Evolutionary conservation across 2,888 invertebrate genomes (phyloP), one percentile per base, ranked within the genome.

Genomic region (Lepidonotus clava): DNA sequence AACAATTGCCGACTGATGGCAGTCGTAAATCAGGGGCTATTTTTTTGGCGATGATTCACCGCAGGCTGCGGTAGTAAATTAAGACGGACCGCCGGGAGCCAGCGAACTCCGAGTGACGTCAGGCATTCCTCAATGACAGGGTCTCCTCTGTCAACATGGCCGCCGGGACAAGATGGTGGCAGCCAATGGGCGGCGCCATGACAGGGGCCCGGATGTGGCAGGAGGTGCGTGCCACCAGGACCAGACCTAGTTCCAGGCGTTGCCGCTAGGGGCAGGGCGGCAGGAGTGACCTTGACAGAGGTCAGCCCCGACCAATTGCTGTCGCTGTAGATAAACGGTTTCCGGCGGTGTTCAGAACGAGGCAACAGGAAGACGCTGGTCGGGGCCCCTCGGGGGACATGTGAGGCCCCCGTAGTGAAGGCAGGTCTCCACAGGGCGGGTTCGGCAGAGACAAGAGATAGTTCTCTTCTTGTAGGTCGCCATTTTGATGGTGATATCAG

Each of bases 201-300:
- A 71, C 71, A 71, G 71, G 38, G 34, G 18, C 71, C 71, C 71
- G 71, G 71, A 71, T 71, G n/a, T 34, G 67, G 8, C 34, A 28
- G 28, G 28, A 61, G 61, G 0, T 21, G 24, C 28, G 61, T 11
- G 2, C 1, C 28, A 24, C 5, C 14, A 32, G 61, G 28, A 61
- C 61, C 24, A 61, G 61, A 1, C 24, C 46, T 46, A 18, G 18
- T 18, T 46, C 46, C 46, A 46, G 46, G 18, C 46, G 46, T 18
- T 46, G 8, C 46, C 46, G 8, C 46, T 18, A 46, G 46, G 46
- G 46, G 46, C 8, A 18, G 46, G 46, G 18, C 8, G 46, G 46
- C 6, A 34, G 66, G 8, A 21, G 18, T 38, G 71, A 71, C 71
- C 71, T 71, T 71, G 71, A 71, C 71, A 71, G 71, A 71, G 71